Conservation (phyloP, 2,888 invertebrate genomes). For the Beris morrisii region DNA sequence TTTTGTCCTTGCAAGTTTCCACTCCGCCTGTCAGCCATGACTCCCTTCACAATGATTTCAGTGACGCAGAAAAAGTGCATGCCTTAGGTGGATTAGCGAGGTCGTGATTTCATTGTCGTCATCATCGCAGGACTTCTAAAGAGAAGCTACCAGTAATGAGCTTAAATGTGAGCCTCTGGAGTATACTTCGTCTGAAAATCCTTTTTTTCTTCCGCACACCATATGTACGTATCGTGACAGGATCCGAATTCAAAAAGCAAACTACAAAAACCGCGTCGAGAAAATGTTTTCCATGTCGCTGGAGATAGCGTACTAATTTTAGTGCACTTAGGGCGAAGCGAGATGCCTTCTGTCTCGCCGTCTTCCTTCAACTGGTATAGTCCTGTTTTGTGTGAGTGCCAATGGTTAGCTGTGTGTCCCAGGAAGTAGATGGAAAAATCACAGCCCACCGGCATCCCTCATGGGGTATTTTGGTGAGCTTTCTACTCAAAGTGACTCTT, state of each 20-base stretch:
- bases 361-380: constrained; percentile 18
- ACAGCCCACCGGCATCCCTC: constrained; percentile 17
- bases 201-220: constrained; percentile 11
- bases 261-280: constrained; percentile 23
- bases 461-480: constrained; percentile 6
- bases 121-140: constrained; percentile 23
- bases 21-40: too few species aligned
- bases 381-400: too few species aligned
- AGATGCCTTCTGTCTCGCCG: constrained; percentile 27
- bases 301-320: constrained; percentile 27
- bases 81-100: neutral
- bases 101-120: neutral
- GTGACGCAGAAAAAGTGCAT: constrained; percentile 22
- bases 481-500: constrained; percentile 22
- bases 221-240: constrained; percentile 17
- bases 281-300: constrained; percentile 29
- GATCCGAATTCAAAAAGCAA: constrained; percentile 26
- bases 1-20: too few species aligned
- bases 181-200: constrained; percentile 22
- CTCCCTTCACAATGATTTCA: neutral
- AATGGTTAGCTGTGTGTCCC: constrained; percentile 16
- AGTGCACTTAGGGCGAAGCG: constrained; percentile 24
- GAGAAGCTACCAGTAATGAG: constrained; percentile 27
- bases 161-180: constrained; percentile 29
- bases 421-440: constrained; percentile 30